Conservation (phyloP, 1,140 invertebrate genomes). For the Ectropis grisescens region DNA sequence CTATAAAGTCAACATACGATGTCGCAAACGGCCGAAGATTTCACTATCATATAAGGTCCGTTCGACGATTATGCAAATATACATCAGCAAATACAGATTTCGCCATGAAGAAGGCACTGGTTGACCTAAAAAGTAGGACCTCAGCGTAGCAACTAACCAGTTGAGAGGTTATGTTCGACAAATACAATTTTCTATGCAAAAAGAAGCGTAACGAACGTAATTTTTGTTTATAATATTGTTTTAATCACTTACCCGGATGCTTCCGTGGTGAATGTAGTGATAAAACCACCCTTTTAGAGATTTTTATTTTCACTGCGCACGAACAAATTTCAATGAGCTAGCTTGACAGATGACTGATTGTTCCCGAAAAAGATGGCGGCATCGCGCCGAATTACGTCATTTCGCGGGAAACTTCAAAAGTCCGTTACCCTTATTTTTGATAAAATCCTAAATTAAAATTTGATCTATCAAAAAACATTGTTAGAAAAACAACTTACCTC, state of each 20-base stretch:
- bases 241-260: constrained; percentile 53
- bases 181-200: constrained; percentile 16
- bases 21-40: no score
- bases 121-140: constrained; percentile 47
- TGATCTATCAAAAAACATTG: no score
- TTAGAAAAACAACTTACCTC: constrained; percentile 38
- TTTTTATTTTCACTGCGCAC: constrained; percentile 30
- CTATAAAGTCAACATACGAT: no score
- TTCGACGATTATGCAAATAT: constrained; percentile 26
- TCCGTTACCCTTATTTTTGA: constrained; percentile 22
- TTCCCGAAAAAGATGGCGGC: constrained; percentile 42
- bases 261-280: constrained; percentile 36
- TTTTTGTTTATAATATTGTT: constrained; percentile 9
- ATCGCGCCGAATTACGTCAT: constrained; percentile 47
- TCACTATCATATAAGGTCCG: no score
- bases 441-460: not conserved
- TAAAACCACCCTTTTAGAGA: constrained; percentile 34
- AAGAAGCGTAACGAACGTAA: constrained; percentile 8
- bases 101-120: constrained; percentile 39
- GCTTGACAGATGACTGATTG: constrained; percentile 45
- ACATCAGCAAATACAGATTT: constrained; percentile 17
- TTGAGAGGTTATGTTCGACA: constrained; percentile 29
- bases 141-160: constrained; percentile 14
- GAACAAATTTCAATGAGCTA: constrained; percentile 29
- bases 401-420: constrained; percentile 53